These are phyloP conservation scores for Lasiommata megera DNA, from an alignment of 2,888 invertebrate genomes.

Conservation along the genomic window DNA sequence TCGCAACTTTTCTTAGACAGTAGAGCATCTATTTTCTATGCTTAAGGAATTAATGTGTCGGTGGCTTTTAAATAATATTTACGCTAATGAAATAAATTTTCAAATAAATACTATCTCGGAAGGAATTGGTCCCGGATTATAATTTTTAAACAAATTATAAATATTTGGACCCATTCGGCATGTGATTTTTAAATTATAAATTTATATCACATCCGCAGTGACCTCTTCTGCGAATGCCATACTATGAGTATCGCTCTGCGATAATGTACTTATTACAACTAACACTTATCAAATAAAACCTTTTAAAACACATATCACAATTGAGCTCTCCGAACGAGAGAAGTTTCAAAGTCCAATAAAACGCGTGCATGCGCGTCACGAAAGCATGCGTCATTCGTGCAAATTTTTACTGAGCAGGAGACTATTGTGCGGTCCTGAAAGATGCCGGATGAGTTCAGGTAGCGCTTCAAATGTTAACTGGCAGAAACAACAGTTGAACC, in stretches of 20 bases:
- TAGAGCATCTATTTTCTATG: constrained; percentile 76
- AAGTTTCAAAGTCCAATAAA: constrained; percentile 68
- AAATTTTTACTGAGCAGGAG: constrained; percentile 92
- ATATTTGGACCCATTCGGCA: constrained; percentile 78
- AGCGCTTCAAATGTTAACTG: constrained; percentile 92
- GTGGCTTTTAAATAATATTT: constrained; percentile 80
- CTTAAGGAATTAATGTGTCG: constrained; percentile 82
- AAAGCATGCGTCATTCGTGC: constrained; percentile 83
- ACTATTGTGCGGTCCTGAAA: constrained; percentile 94
- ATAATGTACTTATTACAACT: constrained; percentile 66
- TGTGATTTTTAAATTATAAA: constrained; percentile 64
- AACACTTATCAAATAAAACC: constrained; percentile 62
- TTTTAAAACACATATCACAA: constrained; percentile 80
- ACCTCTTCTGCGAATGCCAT: constrained; percentile 57
- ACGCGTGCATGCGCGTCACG: constrained; percentile 63
- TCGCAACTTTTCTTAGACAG: constrained; percentile 78
- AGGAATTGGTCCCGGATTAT: constrained; percentile 81
- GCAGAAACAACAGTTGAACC: constrained; percentile 94
- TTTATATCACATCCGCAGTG: constrained; percentile 61
- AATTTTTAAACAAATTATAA: constrained; percentile 83
- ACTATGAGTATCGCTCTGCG: constrained; percentile 77
- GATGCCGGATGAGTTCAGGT: constrained; percentile 92
- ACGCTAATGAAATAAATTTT: constrained; percentile 79
- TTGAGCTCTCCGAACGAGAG: constrained; percentile 72
- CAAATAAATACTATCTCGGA: constrained; percentile 82